These are phyloP conservation scores for Lepidotrigona ventralis DNA, from an alignment of 1,140 invertebrate genomes.

Conservation along the genomic window DNA sequence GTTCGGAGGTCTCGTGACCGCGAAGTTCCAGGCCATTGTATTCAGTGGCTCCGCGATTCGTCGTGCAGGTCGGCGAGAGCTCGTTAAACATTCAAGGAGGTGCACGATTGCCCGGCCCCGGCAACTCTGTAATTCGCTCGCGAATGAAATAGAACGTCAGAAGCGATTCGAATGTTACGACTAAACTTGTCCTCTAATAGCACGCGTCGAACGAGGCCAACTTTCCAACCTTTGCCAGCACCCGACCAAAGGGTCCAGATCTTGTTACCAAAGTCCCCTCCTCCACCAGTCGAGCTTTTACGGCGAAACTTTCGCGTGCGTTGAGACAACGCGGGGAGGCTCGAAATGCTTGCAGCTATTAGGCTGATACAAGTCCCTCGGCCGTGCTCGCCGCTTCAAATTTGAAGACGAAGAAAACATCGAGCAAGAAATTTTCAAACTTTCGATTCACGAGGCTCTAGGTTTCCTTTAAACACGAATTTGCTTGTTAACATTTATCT, in stretches of 20 bases:
- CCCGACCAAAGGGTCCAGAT: background rate
- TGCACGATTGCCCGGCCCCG: background rate
- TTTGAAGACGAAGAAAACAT: conserved; percentile 24
- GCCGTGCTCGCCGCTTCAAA: conserved; percentile 26
- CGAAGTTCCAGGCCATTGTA: conserved; percentile 32
- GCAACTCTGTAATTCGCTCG: conserved; percentile 9
- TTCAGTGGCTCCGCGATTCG: conserved; percentile 25
- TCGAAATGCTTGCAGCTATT: conserved; percentile 38
- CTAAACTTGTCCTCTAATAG: conserved; percentile 20
- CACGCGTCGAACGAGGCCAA: conserved; percentile 1
- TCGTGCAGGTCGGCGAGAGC: conserved; percentile 16
- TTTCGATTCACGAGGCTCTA: background rate
- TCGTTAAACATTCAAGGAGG: conserved; percentile 44
- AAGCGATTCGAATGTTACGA: conserved; percentile 21
- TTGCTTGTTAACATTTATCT: background rate
- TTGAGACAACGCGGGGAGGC: conserved; percentile 62
- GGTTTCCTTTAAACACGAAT: background rate
- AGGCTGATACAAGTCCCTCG: conserved; percentile 49
- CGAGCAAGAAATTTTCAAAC: conserved; percentile 15
- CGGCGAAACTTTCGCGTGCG: conserved; percentile 60
- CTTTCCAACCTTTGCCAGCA: background rate
- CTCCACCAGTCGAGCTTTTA: conserved; percentile 45
- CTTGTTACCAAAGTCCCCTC: background rate
- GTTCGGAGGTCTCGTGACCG: conserved; percentile 2
- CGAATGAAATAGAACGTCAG: conserved; percentile 20